Percentiles rank a stretch among this genome's conserved stretches.
These are phyloP conservation scores for Carcharodon carcharias DNA, from an alignment of 2,797 vertebrate species.

Conservation along the genomic window DNA sequence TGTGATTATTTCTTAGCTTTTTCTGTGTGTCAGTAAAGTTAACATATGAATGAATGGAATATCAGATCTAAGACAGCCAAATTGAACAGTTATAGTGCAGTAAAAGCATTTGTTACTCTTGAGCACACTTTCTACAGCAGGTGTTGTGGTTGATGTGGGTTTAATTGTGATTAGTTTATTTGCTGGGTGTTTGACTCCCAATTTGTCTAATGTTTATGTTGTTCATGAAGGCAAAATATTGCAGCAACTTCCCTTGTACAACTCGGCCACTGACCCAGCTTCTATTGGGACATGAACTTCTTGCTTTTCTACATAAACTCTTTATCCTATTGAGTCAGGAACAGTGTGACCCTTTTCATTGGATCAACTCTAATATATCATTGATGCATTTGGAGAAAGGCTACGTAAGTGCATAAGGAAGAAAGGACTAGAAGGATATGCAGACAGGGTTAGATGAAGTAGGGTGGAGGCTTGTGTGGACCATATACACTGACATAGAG, in stretches of 20 bases:
- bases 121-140: no score
- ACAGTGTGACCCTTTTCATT: not conserved
- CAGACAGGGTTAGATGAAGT: not conserved
- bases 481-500: not conserved
- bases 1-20: no score
- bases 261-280: not conserved
- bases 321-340: not conserved
- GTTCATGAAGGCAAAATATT: not conserved
- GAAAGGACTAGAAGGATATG: not conserved
- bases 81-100: no score
- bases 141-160: no score
- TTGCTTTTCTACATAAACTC: not conserved
- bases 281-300: not conserved
- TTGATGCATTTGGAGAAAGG: not conserved
- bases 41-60: no score
- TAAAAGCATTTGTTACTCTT: no score
- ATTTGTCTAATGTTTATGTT: not conserved
- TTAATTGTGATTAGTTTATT: no score
- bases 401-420: not conserved
- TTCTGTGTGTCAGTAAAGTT: no score
- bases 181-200: no score
- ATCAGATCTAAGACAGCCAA: no score
- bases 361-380: not conserved
- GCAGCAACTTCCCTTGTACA: not conserved
- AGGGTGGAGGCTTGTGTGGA: not conserved